Conservation (phyloP, 2,888 invertebrate genomes). For the Trichogramma evanescens region DNA sequence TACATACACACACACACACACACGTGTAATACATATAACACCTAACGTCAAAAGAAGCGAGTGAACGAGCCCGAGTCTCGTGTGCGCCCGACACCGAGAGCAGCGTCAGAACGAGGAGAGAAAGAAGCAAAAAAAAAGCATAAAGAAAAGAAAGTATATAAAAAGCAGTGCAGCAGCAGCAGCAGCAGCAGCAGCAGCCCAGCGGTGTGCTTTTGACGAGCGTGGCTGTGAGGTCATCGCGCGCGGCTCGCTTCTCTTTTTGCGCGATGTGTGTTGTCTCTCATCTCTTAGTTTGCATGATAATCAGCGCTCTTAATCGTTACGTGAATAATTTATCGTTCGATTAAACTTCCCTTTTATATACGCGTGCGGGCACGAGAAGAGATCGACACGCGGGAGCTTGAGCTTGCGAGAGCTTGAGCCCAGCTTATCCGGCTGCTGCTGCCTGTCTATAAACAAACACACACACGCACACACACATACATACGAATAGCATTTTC, state of each 20-base stretch:
- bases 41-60: no score
- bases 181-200: neutral
- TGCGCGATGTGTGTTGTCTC: no score
- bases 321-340: slow-evolving; percentile 36
- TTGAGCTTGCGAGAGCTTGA: no score
- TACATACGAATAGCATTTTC: no score
- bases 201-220: no score
- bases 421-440: no score
- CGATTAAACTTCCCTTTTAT: slow-evolving; percentile 6
- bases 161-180: slow-evolving; percentile 1
- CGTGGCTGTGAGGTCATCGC: neutral
- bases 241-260: neutral
- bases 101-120: neutral
- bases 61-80: neutral
- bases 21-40: no score
- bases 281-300: slow-evolving; percentile 1
- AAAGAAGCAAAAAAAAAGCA: neutral
- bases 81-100: neutral
- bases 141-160: neutral
- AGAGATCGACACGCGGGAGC: no score
- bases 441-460: no score
- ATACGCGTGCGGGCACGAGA: neutral
- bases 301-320: slow-evolving; percentile 31
- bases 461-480: no score
- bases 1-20: no score